Conservation (phyloP, 2,113 vertebrate genomes). For the Osmerus eperlanus region DNA sequence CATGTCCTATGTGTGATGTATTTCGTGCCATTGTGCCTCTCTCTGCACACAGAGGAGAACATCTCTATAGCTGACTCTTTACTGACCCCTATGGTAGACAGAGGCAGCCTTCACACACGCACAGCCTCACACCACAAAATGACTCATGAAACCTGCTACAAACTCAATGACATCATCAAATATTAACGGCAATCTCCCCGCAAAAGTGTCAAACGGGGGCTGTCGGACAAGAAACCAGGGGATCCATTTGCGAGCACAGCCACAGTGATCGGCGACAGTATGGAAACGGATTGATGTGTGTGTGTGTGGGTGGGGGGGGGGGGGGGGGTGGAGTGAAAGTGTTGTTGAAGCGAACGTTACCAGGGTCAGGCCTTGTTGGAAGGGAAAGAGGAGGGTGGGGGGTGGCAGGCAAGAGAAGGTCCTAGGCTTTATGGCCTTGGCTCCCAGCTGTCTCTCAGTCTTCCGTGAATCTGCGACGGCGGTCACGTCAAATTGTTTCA, state of each 20-base stretch:
- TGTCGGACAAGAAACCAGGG: slow-evolving; percentile 51
- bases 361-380: too few relatives aligned
- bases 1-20: too few relatives aligned
- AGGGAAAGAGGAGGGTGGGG: too few relatives aligned
- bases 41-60: too few relatives aligned
- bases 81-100: slow-evolving; percentile 79
- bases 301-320: slow-evolving; percentile 23
- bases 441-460: slow-evolving; percentile 68
- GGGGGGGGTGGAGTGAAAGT: neutral
- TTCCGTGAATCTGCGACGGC: slow-evolving; percentile 52
- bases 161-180: slow-evolving; percentile 41
- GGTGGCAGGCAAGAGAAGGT: slow-evolving; percentile 17
- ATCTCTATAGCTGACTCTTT: slow-evolving; percentile 62
- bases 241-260: slow-evolving; percentile 51
- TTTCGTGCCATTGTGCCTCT: too few relatives aligned
- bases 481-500: slow-evolving; percentile 74
- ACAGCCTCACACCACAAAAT: slow-evolving; percentile 15
- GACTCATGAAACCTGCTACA: slow-evolving; percentile 38
- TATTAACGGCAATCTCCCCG: slow-evolving; percentile 29
- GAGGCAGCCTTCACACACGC: neutral
- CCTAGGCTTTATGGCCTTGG: slow-evolving; percentile 67
- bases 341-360: too few relatives aligned
- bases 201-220: slow-evolving; percentile 41
- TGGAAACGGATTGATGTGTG: neutral
- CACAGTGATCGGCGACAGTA: slow-evolving; percentile 40